Percentiles rank a stretch among this genome's conserved stretches.
These are phyloP conservation scores for Phalacrocorax carbo DNA, from an alignment of 2,113 vertebrate species.

Conservation along the genomic window DNA sequence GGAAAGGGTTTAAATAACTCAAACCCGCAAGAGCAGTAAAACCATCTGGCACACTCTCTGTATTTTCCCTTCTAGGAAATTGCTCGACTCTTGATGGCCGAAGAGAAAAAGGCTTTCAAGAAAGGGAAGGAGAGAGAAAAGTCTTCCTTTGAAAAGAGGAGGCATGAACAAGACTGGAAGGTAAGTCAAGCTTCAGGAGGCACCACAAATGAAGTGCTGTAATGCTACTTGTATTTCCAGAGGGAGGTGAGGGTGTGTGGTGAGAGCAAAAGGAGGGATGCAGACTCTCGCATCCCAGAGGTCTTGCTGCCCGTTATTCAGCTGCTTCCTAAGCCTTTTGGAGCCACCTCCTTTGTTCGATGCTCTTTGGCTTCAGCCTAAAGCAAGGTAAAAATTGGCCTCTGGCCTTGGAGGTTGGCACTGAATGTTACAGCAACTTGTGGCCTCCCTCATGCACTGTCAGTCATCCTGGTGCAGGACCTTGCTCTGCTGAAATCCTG, in stretches of 20 bases:
- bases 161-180: constrained; percentile 83
- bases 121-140: constrained; percentile 83
- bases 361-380: neutral
- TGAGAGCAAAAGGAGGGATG: neutral
- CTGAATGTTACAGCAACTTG: neutral
- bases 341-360: neutral
- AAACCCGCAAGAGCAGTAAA: neutral
- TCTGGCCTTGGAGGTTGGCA: neutral
- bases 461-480: neutral
- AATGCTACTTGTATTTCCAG: neutral
- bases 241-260: neutral
- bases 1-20: neutral
- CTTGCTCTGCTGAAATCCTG: neutral
- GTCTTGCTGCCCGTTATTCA: neutral
- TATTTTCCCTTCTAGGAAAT: constrained; percentile 81
- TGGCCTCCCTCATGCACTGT: neutral
- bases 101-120: constrained; percentile 88
- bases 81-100: constrained; percentile 88
- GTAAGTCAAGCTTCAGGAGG: constrained; percentile 61
- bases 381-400: neutral
- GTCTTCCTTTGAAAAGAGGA: constrained; percentile 78
- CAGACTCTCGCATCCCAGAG: neutral
- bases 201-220: neutral
- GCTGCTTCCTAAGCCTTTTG: neutral
- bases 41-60: neutral